Percentiles rank a stretch among this genome's conserved stretches.
Conservation (phyloP, 2,888 invertebrate species). For the Abscondita cerata region DNA sequence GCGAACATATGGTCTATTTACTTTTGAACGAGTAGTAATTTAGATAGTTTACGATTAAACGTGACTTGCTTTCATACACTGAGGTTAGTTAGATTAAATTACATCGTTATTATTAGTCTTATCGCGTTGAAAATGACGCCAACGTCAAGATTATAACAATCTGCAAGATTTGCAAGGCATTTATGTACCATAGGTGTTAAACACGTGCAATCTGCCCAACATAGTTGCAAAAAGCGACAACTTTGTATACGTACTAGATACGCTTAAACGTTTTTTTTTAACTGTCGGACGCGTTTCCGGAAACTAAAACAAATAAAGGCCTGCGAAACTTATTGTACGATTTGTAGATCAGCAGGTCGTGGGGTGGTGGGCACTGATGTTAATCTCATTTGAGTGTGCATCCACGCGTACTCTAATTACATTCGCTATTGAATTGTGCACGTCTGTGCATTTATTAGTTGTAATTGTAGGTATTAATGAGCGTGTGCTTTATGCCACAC, state of each 20-base stretch:
- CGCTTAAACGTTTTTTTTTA: no score
- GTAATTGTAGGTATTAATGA: slow-evolving; percentile 6
- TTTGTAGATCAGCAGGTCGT: slow-evolving; percentile 31
- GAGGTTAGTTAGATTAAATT: background rate
- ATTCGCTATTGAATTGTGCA: slow-evolving; percentile 17
- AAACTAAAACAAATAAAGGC: no score
- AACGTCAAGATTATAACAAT: background rate
- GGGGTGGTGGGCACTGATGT: slow-evolving; percentile 20
- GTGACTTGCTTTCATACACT: no score
- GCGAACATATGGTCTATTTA: no score
- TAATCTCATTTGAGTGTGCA: slow-evolving; percentile 26
- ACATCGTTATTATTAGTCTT: slow-evolving; percentile 4
- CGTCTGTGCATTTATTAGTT: slow-evolving; percentile 24
- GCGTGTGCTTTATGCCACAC: background rate
- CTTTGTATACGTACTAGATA: no score
- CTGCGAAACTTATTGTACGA: background rate
- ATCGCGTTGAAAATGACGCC: background rate
- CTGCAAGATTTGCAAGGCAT: background rate
- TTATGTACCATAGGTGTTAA: no score
- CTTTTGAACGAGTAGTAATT: no score
- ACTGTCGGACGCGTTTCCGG: no score
- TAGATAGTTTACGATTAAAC: no score
- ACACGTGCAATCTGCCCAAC: no score
- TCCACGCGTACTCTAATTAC: slow-evolving; percentile 20
- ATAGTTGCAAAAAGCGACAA: no score